Evolutionary conservation across 2,113 vertebrate genomes (phyloP).

Genomic region (Nymphicus hollandicus): DNA sequence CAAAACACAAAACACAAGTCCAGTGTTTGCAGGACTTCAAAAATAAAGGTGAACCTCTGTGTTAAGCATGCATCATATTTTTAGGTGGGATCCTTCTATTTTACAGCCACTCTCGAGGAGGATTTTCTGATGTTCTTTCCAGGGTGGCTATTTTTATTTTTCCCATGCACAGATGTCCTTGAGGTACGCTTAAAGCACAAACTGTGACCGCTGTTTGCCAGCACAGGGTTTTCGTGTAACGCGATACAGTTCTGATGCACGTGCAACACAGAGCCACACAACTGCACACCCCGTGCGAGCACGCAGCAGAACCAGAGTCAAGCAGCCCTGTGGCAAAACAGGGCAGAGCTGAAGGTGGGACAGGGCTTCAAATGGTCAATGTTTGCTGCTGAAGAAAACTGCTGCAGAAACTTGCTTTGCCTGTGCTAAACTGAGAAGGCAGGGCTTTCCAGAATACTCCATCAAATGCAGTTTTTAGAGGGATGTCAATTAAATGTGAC

Average conservation of each 20-base stretch:
- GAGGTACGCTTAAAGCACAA: background rate
- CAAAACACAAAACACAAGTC: background rate
- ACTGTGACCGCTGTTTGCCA: background rate
- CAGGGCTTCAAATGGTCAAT: background rate
- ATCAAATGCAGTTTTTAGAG: background rate
- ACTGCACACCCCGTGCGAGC: background rate
- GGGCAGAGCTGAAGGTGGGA: background rate
- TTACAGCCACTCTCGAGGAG: background rate
- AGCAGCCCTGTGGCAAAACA: background rate
- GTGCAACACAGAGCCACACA: background rate
- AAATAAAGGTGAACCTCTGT: background rate
- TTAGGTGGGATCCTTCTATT: background rate
- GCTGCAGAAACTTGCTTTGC: background rate
- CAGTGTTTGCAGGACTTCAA: background rate
- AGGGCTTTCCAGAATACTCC: background rate
- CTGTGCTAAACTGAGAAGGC: background rate
- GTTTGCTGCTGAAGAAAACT: background rate
- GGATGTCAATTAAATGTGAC: background rate
- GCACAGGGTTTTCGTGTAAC: background rate
- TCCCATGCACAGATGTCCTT: background rate
- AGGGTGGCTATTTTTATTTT: background rate
- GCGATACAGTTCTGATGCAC: background rate
- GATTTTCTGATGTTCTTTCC: background rate
- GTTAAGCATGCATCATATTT: background rate
- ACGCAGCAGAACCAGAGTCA: fast-evolving